These are phyloP conservation scores for Chamaea fasciata DNA, from an alignment of 2,113 vertebrate species.

Conservation along the genomic window DNA sequence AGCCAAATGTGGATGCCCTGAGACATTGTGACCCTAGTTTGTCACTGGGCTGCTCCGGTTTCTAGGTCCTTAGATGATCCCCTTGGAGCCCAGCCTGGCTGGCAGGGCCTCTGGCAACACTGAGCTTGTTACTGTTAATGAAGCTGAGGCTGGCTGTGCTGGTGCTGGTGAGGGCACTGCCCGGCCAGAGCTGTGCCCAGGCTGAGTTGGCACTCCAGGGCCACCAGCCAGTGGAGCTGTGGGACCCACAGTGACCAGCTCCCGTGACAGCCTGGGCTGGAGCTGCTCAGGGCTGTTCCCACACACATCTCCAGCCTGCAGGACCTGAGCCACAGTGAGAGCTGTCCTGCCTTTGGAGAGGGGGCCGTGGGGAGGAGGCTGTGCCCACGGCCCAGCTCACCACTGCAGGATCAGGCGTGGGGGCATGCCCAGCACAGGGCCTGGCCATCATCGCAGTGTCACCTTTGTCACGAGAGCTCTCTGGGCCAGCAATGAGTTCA, in stretches of 20 bases:
- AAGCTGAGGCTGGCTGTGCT: background rate
- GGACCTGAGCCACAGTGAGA: background rate
- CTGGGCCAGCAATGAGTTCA: background rate
- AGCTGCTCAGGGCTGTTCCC: background rate
- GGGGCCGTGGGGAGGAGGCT: background rate
- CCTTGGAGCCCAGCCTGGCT: background rate
- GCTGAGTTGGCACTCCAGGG: background rate
- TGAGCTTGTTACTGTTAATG: background rate
- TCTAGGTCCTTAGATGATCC: background rate
- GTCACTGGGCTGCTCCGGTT: background rate
- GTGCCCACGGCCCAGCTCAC: background rate
- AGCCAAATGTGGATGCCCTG: background rate
- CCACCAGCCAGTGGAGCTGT: background rate
- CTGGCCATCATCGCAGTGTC: slow-evolving; percentile 34
- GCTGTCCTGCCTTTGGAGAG: background rate
- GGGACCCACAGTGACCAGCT: background rate
- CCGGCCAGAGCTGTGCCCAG: fast-evolving
- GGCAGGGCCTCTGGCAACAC: background rate
- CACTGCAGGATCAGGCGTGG: fast-evolving
- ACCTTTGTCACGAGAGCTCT: background rate
- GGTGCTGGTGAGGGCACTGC: background rate
- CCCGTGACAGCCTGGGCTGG: background rate
- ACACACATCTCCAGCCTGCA: background rate
- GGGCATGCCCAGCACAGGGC: background rate
- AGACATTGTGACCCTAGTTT: background rate